Base-by-base conservation (phyloP, 2,888 invertebrate genomes). In the Stictocephala bisonia region DNA sequence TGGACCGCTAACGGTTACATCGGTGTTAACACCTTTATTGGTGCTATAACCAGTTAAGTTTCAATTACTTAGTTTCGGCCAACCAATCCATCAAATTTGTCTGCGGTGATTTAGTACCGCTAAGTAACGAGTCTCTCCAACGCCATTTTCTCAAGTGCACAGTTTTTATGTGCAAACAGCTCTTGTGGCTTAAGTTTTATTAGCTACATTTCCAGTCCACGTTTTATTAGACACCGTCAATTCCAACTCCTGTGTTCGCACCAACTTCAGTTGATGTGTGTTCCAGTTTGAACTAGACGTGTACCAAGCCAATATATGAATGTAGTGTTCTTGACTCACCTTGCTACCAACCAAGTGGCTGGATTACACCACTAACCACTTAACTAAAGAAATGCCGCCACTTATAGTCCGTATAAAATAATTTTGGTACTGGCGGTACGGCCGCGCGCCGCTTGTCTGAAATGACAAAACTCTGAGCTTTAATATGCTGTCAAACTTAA, bases 11-110 rank as follows among this genome's bases (percentile, higher is more conserved):
- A 60, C 60, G 31, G 35, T 35, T 51, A 24, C 27, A 51, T 26
- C 26, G 51, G 26, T 2, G 51, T 56, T 20, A 60, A 40, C 60
- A 60, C 60, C 35, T 60, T 35, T 60, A 60, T 60, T 60, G 40
- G 40, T 35, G 40, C 60, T 40, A 60, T 35, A 60, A 35, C 35
- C n/a, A 20, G 60, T 60, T 60, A 60, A 60, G 60, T 35, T 60
- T 60, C 60, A 60, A 60, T 60, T 60, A 60, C 60, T 60, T 60
- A 60, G 60, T 60, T 60, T 60, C 56, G 56, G 15, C 35, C 31
- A 11, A 31, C 26, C 56, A 56, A 56, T 56, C 60, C 35, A 31
- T 60, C 60, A 60, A 60, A 60, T 35, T 60, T 35, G 60, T 60
- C 60, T 60, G 60, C 60, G 60, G 35, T 11, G 35, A 60, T 27